Conservation (phyloP, 1,140 invertebrate species). For the Penaeus chinensis region DNA sequence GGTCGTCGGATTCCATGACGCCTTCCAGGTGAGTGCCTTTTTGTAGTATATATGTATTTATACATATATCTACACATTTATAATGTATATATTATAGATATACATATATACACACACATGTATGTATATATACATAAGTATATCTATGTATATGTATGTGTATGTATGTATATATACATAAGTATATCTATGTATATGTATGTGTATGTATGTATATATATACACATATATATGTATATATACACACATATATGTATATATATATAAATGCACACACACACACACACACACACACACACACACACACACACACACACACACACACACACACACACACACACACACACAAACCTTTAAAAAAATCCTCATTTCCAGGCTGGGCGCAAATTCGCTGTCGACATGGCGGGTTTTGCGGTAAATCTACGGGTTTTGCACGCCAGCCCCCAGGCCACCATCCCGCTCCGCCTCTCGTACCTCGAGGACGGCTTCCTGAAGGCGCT, state of each 20-base stretch:
- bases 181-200: background rate
- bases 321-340: background rate
- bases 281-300: background rate
- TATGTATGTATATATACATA: background rate
- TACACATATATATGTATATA: constrained; percentile 24
- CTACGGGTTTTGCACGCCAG: constrained; percentile 68
- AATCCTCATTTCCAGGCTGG: constrained; percentile 76
- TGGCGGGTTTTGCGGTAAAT: constrained; percentile 89
- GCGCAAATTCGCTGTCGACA: constrained; percentile 84
- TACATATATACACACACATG: background rate
- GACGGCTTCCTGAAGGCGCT: constrained; percentile 79
- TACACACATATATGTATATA: constrained; percentile 1
- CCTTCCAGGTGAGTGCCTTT: constrained; percentile 71
- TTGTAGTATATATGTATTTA: too few species aligned
- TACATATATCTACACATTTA: too few species aligned
- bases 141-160: constrained; percentile 4
- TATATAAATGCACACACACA: background rate
- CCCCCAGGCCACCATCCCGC: constrained; percentile 75
- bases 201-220: background rate
- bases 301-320: background rate
- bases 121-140: constrained; percentile 17
- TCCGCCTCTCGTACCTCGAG: constrained; percentile 80
- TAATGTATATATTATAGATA: too few species aligned
- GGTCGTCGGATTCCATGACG: constrained; percentile 74
- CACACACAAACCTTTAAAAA: constrained; percentile 71